Evolutionary conservation across 2,113 vertebrate genomes (phyloP).

Genomic region (Otolemur garnettii): DNA sequence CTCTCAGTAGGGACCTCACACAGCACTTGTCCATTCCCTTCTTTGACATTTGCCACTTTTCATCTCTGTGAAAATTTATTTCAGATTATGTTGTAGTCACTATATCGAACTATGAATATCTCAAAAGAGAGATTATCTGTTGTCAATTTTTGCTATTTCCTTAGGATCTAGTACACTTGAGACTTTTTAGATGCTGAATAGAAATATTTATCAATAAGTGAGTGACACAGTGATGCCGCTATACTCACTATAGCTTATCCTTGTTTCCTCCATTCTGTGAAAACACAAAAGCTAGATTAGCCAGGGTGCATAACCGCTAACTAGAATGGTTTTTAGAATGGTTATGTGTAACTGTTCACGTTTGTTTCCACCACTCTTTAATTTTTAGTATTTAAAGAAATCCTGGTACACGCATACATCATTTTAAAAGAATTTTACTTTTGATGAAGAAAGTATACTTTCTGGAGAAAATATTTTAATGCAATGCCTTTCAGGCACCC

Average conservation of each 20-base stretch:
- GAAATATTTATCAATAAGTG: conserved; percentile 13
- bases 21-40: not conserved
- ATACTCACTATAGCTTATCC: not conserved
- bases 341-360: not conserved
- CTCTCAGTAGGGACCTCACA: not conserved
- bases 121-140: conserved; percentile 22
- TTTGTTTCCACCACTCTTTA: not conserved
- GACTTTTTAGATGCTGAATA: not conserved
- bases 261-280: not conserved
- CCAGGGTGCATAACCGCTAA: not conserved
- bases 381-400: conserved; percentile 46
- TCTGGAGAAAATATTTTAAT: conserved; percentile 23
- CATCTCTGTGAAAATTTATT: conserved; percentile 44
- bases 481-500: not conserved
- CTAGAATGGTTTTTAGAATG: not conserved
- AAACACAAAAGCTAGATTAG: conserved; percentile 27
- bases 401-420: not conserved
- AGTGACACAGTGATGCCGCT: not conserved
- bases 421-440: conserved; percentile 38
- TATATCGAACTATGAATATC: not conserved
- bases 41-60: not conserved
- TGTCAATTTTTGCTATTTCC: not conserved
- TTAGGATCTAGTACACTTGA: not conserved
- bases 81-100: conserved; percentile 47
- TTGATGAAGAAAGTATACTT: not conserved